Conservation (phyloP, 2,113 vertebrate genomes). For the Tenebrosternarchus preto region DNA sequence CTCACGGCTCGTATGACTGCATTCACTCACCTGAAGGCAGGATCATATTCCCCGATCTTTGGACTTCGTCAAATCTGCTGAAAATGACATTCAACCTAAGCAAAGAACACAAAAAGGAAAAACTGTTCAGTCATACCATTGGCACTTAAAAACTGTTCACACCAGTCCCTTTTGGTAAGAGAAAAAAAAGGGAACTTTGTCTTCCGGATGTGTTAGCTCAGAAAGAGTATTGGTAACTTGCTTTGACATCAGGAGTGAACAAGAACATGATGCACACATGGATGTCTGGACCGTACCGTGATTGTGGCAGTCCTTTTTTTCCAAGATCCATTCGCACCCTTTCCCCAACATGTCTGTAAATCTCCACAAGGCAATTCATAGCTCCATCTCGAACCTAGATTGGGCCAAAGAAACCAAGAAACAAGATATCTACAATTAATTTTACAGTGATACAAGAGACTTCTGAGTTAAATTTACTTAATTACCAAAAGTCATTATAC, state of each 20-base stretch:
- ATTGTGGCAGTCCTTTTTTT: conserved; percentile 96
- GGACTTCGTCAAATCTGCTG: conserved; percentile 94
- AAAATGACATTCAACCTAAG: conserved; percentile 95
- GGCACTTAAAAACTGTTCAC: not conserved
- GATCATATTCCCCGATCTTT: conserved; percentile 94
- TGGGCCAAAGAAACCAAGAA: not conserved
- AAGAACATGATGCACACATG: not conserved
- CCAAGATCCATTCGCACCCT: conserved; percentile 93
- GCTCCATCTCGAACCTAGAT: conserved; percentile 91
- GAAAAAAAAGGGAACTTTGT: conserved; percentile 27
- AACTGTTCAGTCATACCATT: too few species aligned
- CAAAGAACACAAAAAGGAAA: not conserved
- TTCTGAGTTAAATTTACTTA: not conserved
- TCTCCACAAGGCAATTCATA: conserved; percentile 94
- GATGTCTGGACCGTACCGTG: conserved; percentile 78
- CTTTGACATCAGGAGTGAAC: conserved; percentile 11
- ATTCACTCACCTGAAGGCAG: conserved; percentile 85
- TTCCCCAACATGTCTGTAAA: conserved; percentile 96
- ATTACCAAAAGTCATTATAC: not conserved
- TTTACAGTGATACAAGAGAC: too few species aligned
- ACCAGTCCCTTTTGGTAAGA: conserved; percentile 4
- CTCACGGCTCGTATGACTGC: not conserved
- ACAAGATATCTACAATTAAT: too few species aligned
- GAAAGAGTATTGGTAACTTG: not conserved
- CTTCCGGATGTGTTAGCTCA: not conserved